Percentiles rank a stretch among this genome's conserved stretches.
phyloP scores from a whole-genome alignment of 2,888 invertebrate species.

The Torymus tubicola region DNA sequence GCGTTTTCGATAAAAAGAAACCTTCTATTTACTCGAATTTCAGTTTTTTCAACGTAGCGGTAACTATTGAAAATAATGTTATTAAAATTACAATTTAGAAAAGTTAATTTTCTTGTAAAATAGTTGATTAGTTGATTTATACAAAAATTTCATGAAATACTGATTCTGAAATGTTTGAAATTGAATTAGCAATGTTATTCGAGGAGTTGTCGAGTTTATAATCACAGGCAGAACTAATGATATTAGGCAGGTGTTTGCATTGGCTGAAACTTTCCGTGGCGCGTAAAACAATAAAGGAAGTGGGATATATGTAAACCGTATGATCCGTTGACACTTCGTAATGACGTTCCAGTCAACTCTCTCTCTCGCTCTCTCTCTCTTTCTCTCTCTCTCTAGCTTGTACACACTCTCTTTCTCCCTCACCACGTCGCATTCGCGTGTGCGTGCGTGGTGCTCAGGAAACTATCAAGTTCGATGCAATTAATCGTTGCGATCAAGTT shows the following conservation, averaged over 20 bases:
- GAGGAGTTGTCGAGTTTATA: neutral
- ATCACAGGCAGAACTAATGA: neutral
- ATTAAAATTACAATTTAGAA: no score
- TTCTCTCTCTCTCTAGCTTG: no score
- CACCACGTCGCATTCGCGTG: no score
- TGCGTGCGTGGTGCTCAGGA: neutral
- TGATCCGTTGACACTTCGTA: constrained; percentile 29
- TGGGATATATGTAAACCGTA: constrained; percentile 12
- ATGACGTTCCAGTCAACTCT: constrained; percentile 8
- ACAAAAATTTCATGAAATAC: neutral
- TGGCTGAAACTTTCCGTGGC: neutral
- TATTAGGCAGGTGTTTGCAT: constrained; percentile 2
- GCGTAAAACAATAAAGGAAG: constrained; percentile 33
- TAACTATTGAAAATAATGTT: no score
- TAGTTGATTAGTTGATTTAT: no score
- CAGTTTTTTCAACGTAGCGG: no score
- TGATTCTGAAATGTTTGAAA: neutral
- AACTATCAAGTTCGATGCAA: constrained; percentile 44
- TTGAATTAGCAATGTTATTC: neutral
- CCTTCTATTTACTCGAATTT: no score
- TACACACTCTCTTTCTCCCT: no score
- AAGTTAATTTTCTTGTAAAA: no score
- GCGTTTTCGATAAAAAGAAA: no score
- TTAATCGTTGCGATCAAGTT: constrained; percentile 46
- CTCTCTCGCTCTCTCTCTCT: no score